phyloP scores from a whole-genome alignment of 1,140 invertebrate species.

The Pachypeltis micranthus region DNA sequence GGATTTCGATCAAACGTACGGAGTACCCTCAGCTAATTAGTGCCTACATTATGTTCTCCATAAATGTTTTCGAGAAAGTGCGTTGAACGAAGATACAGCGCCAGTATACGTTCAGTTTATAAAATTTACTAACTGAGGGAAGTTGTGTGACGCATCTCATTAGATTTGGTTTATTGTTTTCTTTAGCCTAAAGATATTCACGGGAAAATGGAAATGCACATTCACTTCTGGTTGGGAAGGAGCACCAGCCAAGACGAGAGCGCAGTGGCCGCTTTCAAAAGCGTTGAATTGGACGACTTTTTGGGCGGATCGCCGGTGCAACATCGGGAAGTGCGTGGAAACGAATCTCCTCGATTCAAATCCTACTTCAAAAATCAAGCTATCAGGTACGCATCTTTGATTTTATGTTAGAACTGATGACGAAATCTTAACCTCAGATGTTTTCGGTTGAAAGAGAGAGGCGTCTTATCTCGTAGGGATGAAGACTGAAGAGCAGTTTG shows the following conservation, averaged over 20 bases:
- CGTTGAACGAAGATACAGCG: too few relatives aligned
- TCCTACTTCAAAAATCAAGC: conserved; percentile 45
- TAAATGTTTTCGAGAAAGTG: too few relatives aligned
- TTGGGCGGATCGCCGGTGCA: conserved; percentile 45
- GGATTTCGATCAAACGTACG: too few relatives aligned
- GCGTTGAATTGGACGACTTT: conserved; percentile 48
- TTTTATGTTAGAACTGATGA: too few relatives aligned
- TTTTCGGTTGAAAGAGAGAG: conserved; percentile 4
- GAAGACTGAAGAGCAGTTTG: too few relatives aligned
- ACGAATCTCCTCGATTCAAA: conserved; percentile 45
- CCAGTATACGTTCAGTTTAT: too few relatives aligned
- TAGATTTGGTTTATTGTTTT: not conserved
- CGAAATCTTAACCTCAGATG: too few relatives aligned
- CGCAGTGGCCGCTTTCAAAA: conserved; percentile 50
- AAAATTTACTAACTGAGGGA: too few relatives aligned
- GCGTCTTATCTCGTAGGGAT: too few relatives aligned
- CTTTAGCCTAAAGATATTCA: conserved; percentile 18
- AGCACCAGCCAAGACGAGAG: conserved; percentile 45
- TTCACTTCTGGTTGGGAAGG: conserved; percentile 55
- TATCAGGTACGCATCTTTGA: conserved; percentile 30
- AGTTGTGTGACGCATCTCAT: too few relatives aligned
- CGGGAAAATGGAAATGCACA: conserved; percentile 33
- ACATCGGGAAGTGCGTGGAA: conserved; percentile 46
- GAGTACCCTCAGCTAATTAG: too few relatives aligned
- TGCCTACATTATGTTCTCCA: too few relatives aligned